A percentile compares a stretch with the other conserved stretches of the same genome.
phyloP scores from a whole-genome alignment of 2,113 vertebrate genomes.

The Oreochromis aureus region DNA sequence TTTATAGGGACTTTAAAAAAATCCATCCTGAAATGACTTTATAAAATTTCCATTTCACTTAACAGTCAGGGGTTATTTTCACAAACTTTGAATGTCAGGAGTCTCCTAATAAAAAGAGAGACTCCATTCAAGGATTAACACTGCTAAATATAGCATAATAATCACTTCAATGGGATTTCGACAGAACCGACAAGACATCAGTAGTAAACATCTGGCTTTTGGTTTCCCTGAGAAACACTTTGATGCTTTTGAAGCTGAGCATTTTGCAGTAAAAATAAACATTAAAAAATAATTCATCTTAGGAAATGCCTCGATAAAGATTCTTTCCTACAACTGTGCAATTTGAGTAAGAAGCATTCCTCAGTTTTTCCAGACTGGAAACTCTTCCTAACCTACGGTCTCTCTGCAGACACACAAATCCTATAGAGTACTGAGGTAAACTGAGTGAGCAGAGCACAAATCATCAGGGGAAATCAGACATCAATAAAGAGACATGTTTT shows the following conservation, averaged over 20 bases:
- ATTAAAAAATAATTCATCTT: not conserved
- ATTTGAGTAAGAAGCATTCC: conserved; percentile 1
- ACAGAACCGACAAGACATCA: not conserved
- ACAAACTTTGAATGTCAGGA: conserved; percentile 2
- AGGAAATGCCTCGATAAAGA: not conserved
- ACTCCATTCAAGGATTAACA: not conserved
- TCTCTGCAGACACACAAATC: not conserved
- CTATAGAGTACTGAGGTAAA: not conserved
- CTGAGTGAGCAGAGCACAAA: not conserved
- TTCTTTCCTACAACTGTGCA: conserved; percentile 8
- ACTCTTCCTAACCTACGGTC: not conserved
- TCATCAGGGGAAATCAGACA: not conserved
- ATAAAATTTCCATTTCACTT: not conserved
- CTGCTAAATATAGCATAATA: not conserved
- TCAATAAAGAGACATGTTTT: not conserved
- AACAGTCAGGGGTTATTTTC: not conserved
- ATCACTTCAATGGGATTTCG: not conserved
- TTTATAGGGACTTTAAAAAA: not conserved
- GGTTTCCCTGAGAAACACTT: not conserved
- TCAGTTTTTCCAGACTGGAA: conserved; percentile 54
- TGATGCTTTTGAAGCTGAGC: not conserved
- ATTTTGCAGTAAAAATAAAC: not conserved
- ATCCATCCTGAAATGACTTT: not conserved
- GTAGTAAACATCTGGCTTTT: not conserved
- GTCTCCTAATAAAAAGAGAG: not conserved